A percentile compares a stretch with the other conserved stretches of the same genome.
Evolutionary conservation across 2,888 invertebrate species (phyloP).

Genomic region (Athrips mouffetella): DNA sequence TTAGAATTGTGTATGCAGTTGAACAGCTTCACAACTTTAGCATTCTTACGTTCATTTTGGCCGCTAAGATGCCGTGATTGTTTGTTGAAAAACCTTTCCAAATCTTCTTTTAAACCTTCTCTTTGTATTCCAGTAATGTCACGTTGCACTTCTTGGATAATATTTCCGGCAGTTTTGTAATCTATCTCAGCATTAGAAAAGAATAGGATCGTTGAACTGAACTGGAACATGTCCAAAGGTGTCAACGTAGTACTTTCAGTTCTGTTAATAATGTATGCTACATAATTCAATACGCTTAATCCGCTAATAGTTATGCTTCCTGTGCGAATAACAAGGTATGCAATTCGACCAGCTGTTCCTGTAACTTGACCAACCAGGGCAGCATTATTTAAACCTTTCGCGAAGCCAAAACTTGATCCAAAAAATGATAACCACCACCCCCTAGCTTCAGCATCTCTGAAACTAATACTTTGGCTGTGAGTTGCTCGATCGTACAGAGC

Average conservation of each 20-base stretch:
- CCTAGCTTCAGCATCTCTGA: conserved; percentile 14
- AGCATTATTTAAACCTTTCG: conserved; percentile 12
- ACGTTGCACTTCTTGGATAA: conserved; percentile 17
- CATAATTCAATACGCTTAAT: conserved; percentile 9
- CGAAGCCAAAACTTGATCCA: conserved; percentile 16
- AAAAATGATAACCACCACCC: conserved; percentile 16
- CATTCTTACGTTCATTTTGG: conserved; percentile 15
- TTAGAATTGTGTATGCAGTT: conserved; percentile 14
- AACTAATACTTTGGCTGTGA: conserved; percentile 14
- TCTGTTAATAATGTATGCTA: conserved; percentile 14
- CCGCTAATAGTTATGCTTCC: conserved; percentile 16
- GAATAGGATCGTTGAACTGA: conserved; percentile 15
- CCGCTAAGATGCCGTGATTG: conserved; percentile 14
- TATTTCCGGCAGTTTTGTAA: conserved; percentile 13
- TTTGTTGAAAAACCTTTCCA: conserved; percentile 12
- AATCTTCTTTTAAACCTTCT: conserved; percentile 9
- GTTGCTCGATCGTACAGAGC: conserved; percentile 14
- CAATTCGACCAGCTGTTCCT: conserved; percentile 16
- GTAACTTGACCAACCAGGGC: conserved; percentile 16
- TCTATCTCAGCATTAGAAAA: conserved; percentile 16
- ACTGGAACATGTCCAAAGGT: conserved; percentile 15
- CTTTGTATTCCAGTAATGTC: conserved; percentile 12
- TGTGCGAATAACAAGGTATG: conserved; percentile 12
- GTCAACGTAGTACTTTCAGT: conserved; percentile 12
- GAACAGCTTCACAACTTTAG: conserved; percentile 13